A percentile compares a stretch with the other conserved stretches of the same genome.
phyloP scores from a whole-genome alignment of 1,140 invertebrate genomes.

The Platyscapa corneri region DNA sequence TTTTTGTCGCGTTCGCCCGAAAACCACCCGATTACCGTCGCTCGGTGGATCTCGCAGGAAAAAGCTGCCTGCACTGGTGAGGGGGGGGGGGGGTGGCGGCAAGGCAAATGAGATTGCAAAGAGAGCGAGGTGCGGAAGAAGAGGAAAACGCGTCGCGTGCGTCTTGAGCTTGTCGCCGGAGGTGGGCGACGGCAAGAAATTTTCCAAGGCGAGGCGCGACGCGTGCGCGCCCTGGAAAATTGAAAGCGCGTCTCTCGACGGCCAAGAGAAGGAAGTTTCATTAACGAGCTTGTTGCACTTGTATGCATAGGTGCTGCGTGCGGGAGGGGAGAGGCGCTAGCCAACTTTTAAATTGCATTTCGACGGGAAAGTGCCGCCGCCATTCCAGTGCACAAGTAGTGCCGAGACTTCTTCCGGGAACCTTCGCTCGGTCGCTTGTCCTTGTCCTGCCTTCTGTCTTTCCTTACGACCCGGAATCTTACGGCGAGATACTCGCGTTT shows the following conservation, averaged over 20 bases:
- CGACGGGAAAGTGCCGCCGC: slow-evolving; percentile 59
- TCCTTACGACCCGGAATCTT: neutral
- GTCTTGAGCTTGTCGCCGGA: neutral
- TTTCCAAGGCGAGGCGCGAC: neutral
- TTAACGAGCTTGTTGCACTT: slow-evolving; percentile 61
- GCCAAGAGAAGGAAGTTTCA: slow-evolving; percentile 63
- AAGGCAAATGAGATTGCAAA: slow-evolving; percentile 34
- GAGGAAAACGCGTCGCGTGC: too few relatives aligned
- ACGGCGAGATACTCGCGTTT: too few relatives aligned
- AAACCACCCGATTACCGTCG: slow-evolving; percentile 21
- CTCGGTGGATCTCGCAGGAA: neutral
- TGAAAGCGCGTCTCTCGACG: slow-evolving; percentile 62
- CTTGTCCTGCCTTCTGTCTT: neutral
- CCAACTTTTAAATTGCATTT: slow-evolving; percentile 73
- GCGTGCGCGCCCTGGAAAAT: slow-evolving; percentile 62
- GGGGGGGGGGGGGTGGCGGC: too few relatives aligned
- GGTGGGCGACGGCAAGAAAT: neutral
- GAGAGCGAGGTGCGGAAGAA: neutral
- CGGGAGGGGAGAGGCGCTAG: slow-evolving; percentile 53
- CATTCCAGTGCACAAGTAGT: slow-evolving; percentile 50
- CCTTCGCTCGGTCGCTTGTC: slow-evolving; percentile 49
- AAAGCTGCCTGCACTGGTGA: neutral
- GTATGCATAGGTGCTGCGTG: slow-evolving; percentile 41
- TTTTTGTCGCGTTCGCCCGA: neutral
- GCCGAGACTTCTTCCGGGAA: slow-evolving; percentile 33